Conservation (phyloP, 2,113 vertebrate genomes). For the Aegotheles bennettii region DNA sequence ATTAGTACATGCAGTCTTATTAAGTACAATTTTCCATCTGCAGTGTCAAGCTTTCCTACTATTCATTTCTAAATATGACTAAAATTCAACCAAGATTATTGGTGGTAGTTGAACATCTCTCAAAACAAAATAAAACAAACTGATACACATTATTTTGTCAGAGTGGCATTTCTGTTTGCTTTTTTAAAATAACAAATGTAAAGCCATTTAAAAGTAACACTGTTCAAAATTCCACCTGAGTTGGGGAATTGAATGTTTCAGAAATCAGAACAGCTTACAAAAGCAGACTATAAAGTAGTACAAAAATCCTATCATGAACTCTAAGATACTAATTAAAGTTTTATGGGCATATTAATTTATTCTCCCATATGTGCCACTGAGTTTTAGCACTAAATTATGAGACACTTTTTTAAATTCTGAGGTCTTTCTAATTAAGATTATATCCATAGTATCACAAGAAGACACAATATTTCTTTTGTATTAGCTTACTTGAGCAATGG, state of each 20-base stretch:
- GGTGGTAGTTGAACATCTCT: not conserved
- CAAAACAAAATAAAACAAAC: not conserved
- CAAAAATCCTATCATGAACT: not conserved
- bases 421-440: constrained; percentile 65
- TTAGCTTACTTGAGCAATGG: not conserved
- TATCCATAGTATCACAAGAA: not conserved
- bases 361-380: constrained; percentile 60
- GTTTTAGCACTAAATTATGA: constrained; percentile 67
- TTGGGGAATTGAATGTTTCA: not conserved
- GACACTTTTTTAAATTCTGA: constrained; percentile 40
- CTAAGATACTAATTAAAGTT: constrained; percentile 38
- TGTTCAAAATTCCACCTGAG: not conserved
- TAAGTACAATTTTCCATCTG: constrained; percentile 49
- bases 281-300: not conserved
- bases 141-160: not conserved
- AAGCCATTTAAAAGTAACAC: not conserved
- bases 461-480: not conserved
- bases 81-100: not conserved
- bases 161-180: not conserved
- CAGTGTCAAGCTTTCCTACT: not conserved
- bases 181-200: not conserved
- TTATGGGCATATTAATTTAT: not conserved
- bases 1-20: constrained; percentile 48
- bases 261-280: not conserved
- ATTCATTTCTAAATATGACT: constrained; percentile 17